Evolutionary conservation across 1,140 invertebrate genomes (phyloP).

Genomic region (Drosophila littoralis): DNA sequence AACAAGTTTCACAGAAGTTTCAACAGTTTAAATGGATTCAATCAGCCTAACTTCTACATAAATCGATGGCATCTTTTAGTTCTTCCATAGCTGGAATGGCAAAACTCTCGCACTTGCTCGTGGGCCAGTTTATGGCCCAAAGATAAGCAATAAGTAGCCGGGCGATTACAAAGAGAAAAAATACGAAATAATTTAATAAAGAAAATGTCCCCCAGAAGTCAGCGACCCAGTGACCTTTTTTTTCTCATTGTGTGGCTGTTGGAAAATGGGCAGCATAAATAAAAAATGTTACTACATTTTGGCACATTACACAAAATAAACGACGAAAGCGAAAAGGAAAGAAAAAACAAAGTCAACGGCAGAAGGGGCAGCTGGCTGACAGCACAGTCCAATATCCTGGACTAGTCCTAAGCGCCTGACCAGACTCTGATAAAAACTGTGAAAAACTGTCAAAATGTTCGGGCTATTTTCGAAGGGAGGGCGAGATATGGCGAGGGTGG

Average conservation of each 20-base stretch:
- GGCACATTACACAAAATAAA: constrained; percentile 69
- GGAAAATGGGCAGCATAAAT: constrained; percentile 65
- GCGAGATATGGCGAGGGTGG: not conserved
- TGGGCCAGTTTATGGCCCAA: constrained; percentile 58
- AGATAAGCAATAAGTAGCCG: constrained; percentile 59
- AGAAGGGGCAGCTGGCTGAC: constrained; percentile 2
- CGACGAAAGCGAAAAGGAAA: constrained; percentile 22
- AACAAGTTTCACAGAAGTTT: too few relatives aligned
- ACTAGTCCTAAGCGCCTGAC: constrained; percentile 22
- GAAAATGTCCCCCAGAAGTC: constrained; percentile 47
- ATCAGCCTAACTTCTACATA: too few relatives aligned
- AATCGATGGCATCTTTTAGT: too few relatives aligned
- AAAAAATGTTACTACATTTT: constrained; percentile 75
- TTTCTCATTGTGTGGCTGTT: constrained; percentile 14
- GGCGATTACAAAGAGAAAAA: constrained; percentile 32
- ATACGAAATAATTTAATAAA: constrained; percentile 73
- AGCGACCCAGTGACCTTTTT: constrained; percentile 68
- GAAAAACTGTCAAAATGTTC: constrained; percentile 67
- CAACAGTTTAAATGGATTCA: too few relatives aligned
- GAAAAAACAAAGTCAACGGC: constrained; percentile 5
- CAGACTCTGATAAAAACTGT: constrained; percentile 51
- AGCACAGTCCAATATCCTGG: not conserved
- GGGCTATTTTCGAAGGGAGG: constrained; percentile 41
- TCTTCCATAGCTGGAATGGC: not conserved
- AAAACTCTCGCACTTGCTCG: constrained; percentile 32